Evolutionary conservation across 1,140 invertebrate species (phyloP).

Genomic region (Drosophila bocki): DNA sequence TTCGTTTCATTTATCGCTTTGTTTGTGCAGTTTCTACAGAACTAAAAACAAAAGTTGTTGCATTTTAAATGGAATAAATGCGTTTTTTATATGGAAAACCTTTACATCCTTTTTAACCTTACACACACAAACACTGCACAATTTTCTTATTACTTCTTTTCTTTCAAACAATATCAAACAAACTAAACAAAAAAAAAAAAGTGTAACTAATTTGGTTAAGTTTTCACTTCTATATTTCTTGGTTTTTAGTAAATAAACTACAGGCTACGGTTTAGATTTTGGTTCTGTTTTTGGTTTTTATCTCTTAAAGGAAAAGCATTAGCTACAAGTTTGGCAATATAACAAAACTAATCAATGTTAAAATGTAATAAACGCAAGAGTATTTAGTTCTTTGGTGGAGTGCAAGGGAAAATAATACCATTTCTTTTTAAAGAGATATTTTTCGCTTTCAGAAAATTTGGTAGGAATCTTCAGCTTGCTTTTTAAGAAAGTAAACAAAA

Average conservation of each 20-base stretch:
- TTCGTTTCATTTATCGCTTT: conserved; percentile 30
- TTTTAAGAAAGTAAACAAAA: no score
- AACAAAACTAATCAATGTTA: conserved; percentile 28
- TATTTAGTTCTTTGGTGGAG: conserved; percentile 23
- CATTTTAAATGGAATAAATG: conserved; percentile 80
- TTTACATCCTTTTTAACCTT: conserved; percentile 18
- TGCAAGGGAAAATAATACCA: not conserved
- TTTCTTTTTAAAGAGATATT: not conserved
- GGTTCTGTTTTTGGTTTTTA: conserved; percentile 10
- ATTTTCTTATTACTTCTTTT: conserved; percentile 7
- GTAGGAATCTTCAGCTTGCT: no score
- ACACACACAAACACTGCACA: conserved; percentile 33
- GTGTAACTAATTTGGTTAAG: no score
- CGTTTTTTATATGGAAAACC: conserved; percentile 70
- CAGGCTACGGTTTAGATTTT: conserved; percentile 42
- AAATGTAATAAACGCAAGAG: conserved; percentile 30
- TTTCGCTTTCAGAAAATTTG: no score
- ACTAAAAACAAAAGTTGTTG: conserved; percentile 59
- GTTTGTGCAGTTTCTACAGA: conserved; percentile 48
- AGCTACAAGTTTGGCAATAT: conserved; percentile 46
- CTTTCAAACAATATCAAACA: conserved; percentile 16
- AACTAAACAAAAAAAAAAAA: conserved; percentile 7
- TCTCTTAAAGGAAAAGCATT: conserved; percentile 46
- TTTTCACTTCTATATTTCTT: conserved; percentile 15
- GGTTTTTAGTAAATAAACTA: conserved; percentile 46